These are phyloP conservation scores for Steatocranus sp. DNA, from an alignment of 2,797 vertebrate genomes.

Conservation along the genomic window DNA sequence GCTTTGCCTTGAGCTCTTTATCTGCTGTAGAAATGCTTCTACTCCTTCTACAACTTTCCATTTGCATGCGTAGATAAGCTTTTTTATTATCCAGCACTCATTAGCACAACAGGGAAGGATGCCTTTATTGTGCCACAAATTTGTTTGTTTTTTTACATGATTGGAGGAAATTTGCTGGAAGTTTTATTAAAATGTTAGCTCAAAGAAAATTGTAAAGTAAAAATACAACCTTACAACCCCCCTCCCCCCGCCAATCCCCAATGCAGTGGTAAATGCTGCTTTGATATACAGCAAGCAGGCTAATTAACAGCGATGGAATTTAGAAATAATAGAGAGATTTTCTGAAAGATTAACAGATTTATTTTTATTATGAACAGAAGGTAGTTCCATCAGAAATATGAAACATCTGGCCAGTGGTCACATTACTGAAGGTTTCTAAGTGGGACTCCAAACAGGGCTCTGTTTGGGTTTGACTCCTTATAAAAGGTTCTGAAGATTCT, in stretches of 20 bases:
- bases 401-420: neutral
- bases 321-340: neutral
- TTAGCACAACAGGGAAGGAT: neutral
- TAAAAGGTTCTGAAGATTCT: neutral
- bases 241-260: too few relatives aligned
- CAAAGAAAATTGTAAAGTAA: neutral
- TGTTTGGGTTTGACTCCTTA: neutral
- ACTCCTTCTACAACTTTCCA: constrained; percentile 23
- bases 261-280: neutral
- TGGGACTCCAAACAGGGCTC: neutral
- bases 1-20: constrained; percentile 53
- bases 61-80: constrained; percentile 37
- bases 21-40: constrained; percentile 54
- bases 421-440: neutral
- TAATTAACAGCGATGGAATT: neutral
- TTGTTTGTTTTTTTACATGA: neutral
- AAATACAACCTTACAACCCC: neutral
- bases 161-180: neutral
- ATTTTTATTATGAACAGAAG: neutral
- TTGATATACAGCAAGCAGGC: neutral
- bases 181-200: neutral
- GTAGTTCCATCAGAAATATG: neutral
- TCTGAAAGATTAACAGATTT: neutral
- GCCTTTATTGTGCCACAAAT: neutral
- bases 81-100: neutral